These are phyloP conservation scores for Hepsetus odoe DNA, from an alignment of 2,113 vertebrate species.

Conservation along the genomic window DNA sequence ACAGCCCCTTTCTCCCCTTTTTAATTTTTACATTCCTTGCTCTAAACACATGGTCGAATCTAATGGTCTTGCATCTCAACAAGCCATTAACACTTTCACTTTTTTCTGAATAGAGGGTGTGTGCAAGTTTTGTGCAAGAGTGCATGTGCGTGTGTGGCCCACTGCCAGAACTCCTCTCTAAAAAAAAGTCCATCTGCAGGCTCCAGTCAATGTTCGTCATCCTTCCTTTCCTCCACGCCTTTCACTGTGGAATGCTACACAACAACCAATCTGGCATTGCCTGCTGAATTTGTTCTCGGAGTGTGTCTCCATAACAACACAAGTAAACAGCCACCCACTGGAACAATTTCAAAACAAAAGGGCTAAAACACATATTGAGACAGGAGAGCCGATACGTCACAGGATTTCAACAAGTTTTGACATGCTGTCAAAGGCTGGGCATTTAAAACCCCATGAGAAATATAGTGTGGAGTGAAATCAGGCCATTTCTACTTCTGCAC, in stretches of 20 bases:
- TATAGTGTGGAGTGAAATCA: too few species aligned
- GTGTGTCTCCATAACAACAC: neutral
- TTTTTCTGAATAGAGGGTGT: neutral
- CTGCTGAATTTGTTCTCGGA: neutral
- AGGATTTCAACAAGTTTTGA: neutral
- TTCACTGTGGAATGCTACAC: constrained; percentile 16
- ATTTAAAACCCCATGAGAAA: too few species aligned
- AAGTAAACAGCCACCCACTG: neutral
- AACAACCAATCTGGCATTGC: neutral
- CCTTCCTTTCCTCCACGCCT: neutral
- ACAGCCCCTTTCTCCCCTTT: too few species aligned
- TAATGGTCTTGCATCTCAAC: too few species aligned
- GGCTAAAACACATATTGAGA: neutral
- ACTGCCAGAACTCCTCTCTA: neutral
- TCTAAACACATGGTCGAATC: too few species aligned
- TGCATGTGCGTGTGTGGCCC: neutral
- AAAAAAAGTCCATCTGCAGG: neutral
- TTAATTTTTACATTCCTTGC: too few species aligned
- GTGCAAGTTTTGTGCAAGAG: neutral
- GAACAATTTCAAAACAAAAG: neutral
- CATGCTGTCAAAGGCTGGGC: too few species aligned
- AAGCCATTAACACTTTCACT: too few species aligned
- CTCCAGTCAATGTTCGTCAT: constrained; percentile 29
- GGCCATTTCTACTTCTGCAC: too few species aligned
- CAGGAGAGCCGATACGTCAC: neutral